Base-by-base conservation (phyloP, 2,113 vertebrate genomes). In the Neogale vison region DNA sequence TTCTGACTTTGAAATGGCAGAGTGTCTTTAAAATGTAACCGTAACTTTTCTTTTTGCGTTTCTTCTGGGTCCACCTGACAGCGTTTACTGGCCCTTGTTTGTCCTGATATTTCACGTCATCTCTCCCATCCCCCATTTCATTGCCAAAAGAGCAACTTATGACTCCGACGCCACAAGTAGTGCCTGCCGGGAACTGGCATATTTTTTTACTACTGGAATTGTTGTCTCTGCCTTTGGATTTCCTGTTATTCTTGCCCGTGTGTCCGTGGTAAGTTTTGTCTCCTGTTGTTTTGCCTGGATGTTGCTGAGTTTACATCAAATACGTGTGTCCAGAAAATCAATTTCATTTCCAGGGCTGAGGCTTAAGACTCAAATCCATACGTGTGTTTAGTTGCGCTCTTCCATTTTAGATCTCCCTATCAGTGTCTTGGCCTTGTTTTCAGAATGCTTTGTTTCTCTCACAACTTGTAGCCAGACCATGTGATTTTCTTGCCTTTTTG, bases 121-220 rank as follows among this genome's bases (percentile, higher is more conserved):
- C 91, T 99, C 99, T 91, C 99, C 99, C 92, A 99, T 99, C 96
- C 99, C 99, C 1, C 98, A 99, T 97, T 99, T 99, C 98, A 99
- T 99, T 95, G 99, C 99, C 94, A 99, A 97, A 91, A 99, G 99
- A 71, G 90, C 99, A n/a, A 98, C 99, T 0, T 99, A 99, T 7
- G 99, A 99, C 97, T 98, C 98, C 0, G 99, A 99, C 10, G 99
- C 99, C 0, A 98, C 99, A 87, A 99, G 99, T 98, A 99, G 99
- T 17, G 99, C 99, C 36, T 99, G 99, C 98, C 99, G 99, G 98
- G 99, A 99, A 67, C 93, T 99, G 97, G 99, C 99, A 0, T 99
- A 99, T 97, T 99, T 99, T 98, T 98, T 99, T 98, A 99, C 99
- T 23, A 99, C 99, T 4, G 99, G 99, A 23, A 99, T 99, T 10